Conservation (phyloP, 2,888 invertebrate species). For the Hirtodrosophila alboralis region DNA sequence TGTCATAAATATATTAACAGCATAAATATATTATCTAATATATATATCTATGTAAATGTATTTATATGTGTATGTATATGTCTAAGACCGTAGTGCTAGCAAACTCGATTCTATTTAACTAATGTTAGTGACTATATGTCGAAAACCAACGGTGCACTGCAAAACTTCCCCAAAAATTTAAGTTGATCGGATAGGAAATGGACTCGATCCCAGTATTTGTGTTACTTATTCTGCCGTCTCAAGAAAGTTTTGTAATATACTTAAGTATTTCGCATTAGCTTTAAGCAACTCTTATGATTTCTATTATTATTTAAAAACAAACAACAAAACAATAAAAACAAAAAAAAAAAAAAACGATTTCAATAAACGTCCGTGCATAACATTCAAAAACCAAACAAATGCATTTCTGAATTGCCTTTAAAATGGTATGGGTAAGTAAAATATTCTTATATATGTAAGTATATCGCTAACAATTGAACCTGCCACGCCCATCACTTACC, state of each 20-base stretch:
- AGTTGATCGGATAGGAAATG: slow-evolving; percentile 4
- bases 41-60: slow-evolving; percentile 60
- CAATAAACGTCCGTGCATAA: slow-evolving; percentile 77
- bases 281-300: slow-evolving; percentile 63
- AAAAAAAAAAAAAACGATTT: slow-evolving; percentile 58
- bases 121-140: slow-evolving; percentile 59
- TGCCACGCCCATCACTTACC: slow-evolving; percentile 70
- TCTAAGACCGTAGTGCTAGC: slow-evolving; percentile 68
- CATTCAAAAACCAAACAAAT: slow-evolving; percentile 63
- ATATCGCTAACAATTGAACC: slow-evolving; percentile 56
- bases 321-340: slow-evolving; percentile 20
- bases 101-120: slow-evolving; percentile 65
- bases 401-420: slow-evolving; percentile 45
- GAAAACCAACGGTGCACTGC: slow-evolving; percentile 56
- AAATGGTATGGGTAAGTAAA: slow-evolving; percentile 29
- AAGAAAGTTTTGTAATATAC: slow-evolving; percentile 60
- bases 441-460: slow-evolving; percentile 45
- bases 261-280: slow-evolving; percentile 69
- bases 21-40: slow-evolving; percentile 36
- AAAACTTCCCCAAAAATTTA: slow-evolving; percentile 23
- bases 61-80: slow-evolving; percentile 61
- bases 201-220: slow-evolving; percentile 17
- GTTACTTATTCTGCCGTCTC: slow-evolving; percentile 20
- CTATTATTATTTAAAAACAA: slow-evolving; percentile 19
- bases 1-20: slow-evolving; percentile 37